Evolutionary conservation across 2,113 vertebrate species (phyloP), one percentile per base, ranked within the genome.

Genomic region (Ariopsis seemanni): DNA sequence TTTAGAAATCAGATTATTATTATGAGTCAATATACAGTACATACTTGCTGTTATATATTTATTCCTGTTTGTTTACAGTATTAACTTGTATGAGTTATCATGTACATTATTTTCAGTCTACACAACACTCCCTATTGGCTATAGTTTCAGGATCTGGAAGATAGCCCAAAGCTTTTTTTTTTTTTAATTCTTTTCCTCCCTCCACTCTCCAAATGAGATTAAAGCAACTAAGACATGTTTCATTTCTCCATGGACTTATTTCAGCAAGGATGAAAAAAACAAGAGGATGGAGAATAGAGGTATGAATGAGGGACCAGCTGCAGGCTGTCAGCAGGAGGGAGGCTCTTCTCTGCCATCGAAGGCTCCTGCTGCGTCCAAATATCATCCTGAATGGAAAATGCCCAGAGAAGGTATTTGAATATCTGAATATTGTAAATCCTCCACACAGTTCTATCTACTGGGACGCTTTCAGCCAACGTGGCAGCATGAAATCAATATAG

Each of bases 291-390:
- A 94, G 79, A 94, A 94, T 93, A 93, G 92, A 94, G 93, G 93
- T 89, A 87, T 91, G 92, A 90, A 95, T 95, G 94, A 94, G 94
- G 89, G 94, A 95, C 94, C 94, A 96, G 94, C 95, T 95, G 95
- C 95, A 91, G 82, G 0, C 83, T 90, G 91, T 93, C 92, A 89
- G 90, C 89, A 90, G 75, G n/a, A 2, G 71, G 88, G 91, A 82
- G 91, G 86, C 88, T 88, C 91, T 83, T 69, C 91, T 88, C 89
- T 85, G 89, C 71, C 89, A 92, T 89, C 88, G 88, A 89, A 90
- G 92, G 65, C 89, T 88, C 91, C 93, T 91, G 93, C 93, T 89
- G 94, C 65, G 93, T 55, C 91, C 83, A 92, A 93, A 94, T 91
- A 94, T 94, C 93, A 94, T 94, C 93, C 92, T 92, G 91, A 89